Percentiles rank a stretch among this genome's conserved stretches.
Conservation (phyloP, 2,797 vertebrate species). For the Potorous gilbertii region DNA sequence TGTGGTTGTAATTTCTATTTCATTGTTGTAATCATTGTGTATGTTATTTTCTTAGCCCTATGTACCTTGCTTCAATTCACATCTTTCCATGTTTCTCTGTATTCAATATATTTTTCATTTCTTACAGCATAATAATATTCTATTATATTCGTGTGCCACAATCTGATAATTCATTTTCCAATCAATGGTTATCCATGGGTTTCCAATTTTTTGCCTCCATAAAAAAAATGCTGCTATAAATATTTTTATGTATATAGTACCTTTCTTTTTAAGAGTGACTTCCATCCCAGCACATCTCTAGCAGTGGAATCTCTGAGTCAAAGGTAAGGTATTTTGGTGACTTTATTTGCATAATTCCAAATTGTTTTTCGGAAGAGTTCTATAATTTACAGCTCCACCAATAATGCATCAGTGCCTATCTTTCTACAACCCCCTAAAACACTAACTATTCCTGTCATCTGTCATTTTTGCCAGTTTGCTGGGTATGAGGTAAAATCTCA, state of each 20-base stretch:
- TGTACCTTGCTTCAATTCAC: background rate
- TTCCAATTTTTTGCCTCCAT: background rate
- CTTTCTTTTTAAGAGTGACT: background rate
- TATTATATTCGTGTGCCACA: background rate
- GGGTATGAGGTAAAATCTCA: background rate
- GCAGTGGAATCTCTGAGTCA: background rate
- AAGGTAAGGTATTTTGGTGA: background rate
- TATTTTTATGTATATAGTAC: background rate
- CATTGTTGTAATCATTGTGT: background rate
- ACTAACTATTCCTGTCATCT: background rate
- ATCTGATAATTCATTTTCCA: background rate
- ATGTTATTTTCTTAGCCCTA: background rate
- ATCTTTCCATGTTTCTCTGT: background rate
- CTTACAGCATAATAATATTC: background rate
- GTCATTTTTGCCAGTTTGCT: background rate
- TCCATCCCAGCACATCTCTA: background rate
- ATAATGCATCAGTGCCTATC: background rate
- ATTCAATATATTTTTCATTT: background rate
- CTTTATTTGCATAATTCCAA: background rate
- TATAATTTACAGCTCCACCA: background rate
- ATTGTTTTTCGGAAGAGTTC: background rate
- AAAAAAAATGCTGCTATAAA: background rate
- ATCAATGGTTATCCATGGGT: background rate
- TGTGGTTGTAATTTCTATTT: background rate
- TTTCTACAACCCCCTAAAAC: background rate